phyloP scores from a whole-genome alignment of 2,888 invertebrate genomes.

The Orchesella flavescens region DNA sequence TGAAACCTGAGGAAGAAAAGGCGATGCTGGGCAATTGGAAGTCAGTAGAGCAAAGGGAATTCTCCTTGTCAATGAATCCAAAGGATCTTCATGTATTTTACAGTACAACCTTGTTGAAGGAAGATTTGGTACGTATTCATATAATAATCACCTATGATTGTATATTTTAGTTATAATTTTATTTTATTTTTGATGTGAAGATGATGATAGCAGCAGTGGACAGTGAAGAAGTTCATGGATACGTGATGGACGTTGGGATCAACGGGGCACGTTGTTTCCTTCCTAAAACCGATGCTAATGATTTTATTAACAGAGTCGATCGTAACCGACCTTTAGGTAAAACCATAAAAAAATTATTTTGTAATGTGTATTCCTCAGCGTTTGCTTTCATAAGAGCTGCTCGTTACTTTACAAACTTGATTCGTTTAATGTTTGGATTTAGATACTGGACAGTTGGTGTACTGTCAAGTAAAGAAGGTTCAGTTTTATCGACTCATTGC shows the following conservation, averaged over 20 bases:
- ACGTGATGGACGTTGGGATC: conserved; percentile 86
- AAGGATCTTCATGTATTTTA: conserved; percentile 62
- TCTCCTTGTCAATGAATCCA: conserved; percentile 61
- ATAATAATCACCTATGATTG: not conserved
- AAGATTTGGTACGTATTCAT: conserved; percentile 51
- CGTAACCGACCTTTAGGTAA: conserved; percentile 67
- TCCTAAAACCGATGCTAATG: conserved; percentile 77
- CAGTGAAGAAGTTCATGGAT: conserved; percentile 90
- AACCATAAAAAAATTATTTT: too few relatives aligned
- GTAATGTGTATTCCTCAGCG: too few relatives aligned
- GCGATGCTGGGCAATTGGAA: not conserved
- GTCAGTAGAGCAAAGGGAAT: not conserved
- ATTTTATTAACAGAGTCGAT: conserved; percentile 73
- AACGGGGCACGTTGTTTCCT: conserved; percentile 84
- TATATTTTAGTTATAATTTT: too few relatives aligned
- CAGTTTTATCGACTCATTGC: conserved; percentile 56
- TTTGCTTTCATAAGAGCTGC: too few relatives aligned
- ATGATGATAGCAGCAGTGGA: conserved; percentile 80
- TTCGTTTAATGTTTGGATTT: not conserved
- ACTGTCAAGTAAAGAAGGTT: conserved; percentile 56
- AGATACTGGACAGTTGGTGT: conserved; percentile 66
- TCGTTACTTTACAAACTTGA: not conserved
- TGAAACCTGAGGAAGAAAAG: too few relatives aligned
- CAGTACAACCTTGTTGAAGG: conserved; percentile 35
- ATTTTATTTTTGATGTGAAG: conserved; percentile 17